Evolutionary conservation across 1,140 invertebrate species (phyloP), one percentile per base, ranked within the genome.

Genomic region (Diachasmimorpha longicaudata): DNA sequence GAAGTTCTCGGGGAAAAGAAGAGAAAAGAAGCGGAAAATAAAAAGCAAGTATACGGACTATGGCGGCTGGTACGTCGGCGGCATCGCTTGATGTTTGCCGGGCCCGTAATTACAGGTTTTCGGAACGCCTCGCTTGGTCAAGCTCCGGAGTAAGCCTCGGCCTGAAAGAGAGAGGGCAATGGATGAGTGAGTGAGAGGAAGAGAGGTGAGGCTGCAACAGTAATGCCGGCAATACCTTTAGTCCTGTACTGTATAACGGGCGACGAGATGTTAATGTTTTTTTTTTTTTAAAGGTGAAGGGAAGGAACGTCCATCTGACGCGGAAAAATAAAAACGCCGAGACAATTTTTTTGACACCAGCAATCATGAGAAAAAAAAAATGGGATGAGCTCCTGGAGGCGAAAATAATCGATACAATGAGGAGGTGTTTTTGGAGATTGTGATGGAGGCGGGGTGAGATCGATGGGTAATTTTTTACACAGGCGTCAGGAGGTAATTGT

Each of bases 91-190:
- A 87, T 87, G 86, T 87, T 85, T 84, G 81, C 82, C 85, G 85
- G 85, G 82, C 84, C 83, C 85, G 85, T 87, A 87, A 87, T 87
- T 87, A 87, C 86, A 87, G 86, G 85, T 87, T 87, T 87, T 87
- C 85, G 85, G 85, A 87, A 87, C 85, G 85, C 86, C 85, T 86
- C 75, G 82, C 79, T 80, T 78, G 79, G 81, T 76, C 84, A 75
- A 83, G 79, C 78, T 79, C 70, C 76, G 72, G 76, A 78, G 80
- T 63, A 63, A 63, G 23, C 23, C 19, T 31, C 31, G 31, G 31
- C 31, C 6, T 31, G 73, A 9, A 10, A 46, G 46, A 46, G 46
- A 37, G 44, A 46, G 16, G 48, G 73, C 68, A 63, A 46, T n/a
- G 52, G 21, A 21, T 3, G 31, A 31, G 31, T 39, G 76, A 46